Evolutionary conservation across 2,888 invertebrate species (phyloP), one percentile per base, ranked within the genome.

Genomic region (Calameuta pallipes): DNA sequence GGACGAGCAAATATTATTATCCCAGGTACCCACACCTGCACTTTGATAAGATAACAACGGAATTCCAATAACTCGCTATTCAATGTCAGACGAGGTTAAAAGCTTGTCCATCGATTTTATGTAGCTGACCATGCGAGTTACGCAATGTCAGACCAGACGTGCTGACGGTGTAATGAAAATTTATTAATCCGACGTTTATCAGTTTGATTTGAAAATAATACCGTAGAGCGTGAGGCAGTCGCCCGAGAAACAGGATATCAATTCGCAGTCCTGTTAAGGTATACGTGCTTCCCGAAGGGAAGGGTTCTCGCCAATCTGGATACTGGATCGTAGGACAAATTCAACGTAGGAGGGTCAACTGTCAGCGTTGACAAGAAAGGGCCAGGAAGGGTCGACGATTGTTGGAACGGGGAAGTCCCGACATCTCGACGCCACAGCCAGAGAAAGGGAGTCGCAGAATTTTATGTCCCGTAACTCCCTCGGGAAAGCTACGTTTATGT

Each of bases 381-480:
- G 80, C 79, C 74, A 30, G 73, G 75, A 78, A 77, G 79, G 76
- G 78, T 80, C 80, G 79, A 77, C 70, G 79, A 70, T 78, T 77
- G 77, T 76, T 77, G 77, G 69, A 70, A 80, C 82, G 83, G 86
- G 85, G 82, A 85, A 88, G 83, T 84, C 85, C 86, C 90, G 91
- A 91, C 91, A 90, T 91, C 89, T 89, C 88, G 91, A 88, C 91
- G 91, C 91, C 91, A 85, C 74, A 77, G 35, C 33, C 6, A 23
- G 73, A 75, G 85, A 85, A 88, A 88, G 86, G 85, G 87, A 79
- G 84, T 85, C 80, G 87, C 86, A 84, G 88, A 88, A 89, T 90
- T 91, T 90, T 91, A 91, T 91, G 91, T 89, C 88, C 89, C 89
- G 90, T 89, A 89, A 89, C 91, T 90, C 89, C 90, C 90, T 85